Evolutionary conservation across 2,888 invertebrate genomes (phyloP).

Genomic region (Homarus gammarus): DNA sequence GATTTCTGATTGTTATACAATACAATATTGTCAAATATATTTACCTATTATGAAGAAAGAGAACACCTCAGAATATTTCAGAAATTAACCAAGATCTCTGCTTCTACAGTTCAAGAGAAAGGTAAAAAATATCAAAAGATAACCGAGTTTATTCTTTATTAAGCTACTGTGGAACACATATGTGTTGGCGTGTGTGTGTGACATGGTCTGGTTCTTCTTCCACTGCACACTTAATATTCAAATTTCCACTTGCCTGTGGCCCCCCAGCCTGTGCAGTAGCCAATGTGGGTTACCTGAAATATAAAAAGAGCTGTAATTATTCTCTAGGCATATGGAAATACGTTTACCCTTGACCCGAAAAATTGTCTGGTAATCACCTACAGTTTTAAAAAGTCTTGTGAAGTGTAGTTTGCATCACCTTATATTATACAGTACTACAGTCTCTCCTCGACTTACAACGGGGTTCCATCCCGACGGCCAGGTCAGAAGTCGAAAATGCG

Average conservation of each 20-base stretch:
- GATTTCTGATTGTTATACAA: too few relatives aligned
- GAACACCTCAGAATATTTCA: background rate
- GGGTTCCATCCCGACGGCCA: too few relatives aligned
- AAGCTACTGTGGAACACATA: background rate
- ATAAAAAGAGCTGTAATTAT: background rate
- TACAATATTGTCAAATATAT: too few relatives aligned
- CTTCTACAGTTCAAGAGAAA: background rate
- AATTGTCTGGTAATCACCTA: too few relatives aligned
- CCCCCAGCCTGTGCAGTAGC: constrained; percentile 75
- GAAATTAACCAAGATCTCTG: background rate
- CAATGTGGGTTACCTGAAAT: constrained; percentile 74
- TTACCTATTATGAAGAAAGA: background rate
- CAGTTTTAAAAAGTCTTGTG: too few relatives aligned
- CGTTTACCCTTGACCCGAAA: too few relatives aligned
- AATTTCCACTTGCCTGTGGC: constrained; percentile 74
- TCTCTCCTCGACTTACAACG: too few relatives aligned
- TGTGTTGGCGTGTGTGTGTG: background rate
- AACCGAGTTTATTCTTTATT: constrained; percentile 16
- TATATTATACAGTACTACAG: too few relatives aligned
- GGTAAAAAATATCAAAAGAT: too few relatives aligned
- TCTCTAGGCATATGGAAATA: too few relatives aligned
- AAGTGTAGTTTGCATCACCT: too few relatives aligned
- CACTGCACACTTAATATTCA: constrained; percentile 45
- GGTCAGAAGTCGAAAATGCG: too few relatives aligned
- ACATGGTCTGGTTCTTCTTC: background rate